These are phyloP conservation scores for Podarcis lilfordi DNA, from an alignment of 2,797 vertebrate species.

Conservation along the genomic window DNA sequence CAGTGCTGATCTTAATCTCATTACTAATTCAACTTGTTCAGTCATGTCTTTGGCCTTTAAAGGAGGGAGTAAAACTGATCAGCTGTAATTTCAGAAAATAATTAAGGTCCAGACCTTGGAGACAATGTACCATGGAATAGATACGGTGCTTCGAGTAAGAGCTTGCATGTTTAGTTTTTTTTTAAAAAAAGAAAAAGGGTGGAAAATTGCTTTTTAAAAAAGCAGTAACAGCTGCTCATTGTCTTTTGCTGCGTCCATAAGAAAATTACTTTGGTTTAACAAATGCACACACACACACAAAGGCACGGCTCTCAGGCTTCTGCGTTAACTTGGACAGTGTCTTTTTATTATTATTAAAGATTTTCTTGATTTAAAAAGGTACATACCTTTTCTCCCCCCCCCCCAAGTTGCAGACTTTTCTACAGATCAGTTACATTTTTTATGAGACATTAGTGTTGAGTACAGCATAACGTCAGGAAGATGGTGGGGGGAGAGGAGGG, in stretches of 20 bases:
- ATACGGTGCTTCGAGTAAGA: neutral
- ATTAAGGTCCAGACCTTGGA: neutral
- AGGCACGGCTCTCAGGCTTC: neutral
- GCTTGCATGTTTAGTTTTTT: neutral
- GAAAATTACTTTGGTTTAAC: neutral
- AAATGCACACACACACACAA: neutral
- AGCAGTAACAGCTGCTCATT: neutral
- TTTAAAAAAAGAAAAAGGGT: neutral
- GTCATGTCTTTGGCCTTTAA: constrained; percentile 3
- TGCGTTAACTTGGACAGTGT: neutral
- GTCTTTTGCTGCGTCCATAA: neutral
- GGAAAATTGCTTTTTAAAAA: neutral
- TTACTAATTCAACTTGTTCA: constrained; percentile 10
- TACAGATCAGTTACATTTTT: no score
- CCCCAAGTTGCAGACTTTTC: no score
- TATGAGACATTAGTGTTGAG: no score
- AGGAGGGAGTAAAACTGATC: neutral
- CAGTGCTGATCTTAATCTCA: neutral
- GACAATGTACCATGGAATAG: neutral
- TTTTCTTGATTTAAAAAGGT: no score
- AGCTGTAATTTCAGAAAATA: constrained; percentile 3
- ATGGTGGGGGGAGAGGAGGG: no score
- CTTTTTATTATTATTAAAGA: no score
- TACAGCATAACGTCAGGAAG: no score
- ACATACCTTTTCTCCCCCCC: no score